A percentile compares a stretch with the other conserved stretches of the same genome.
phyloP scores from a whole-genome alignment of 2,888 invertebrate species.

The Scaptomyza caliginosa region DNA sequence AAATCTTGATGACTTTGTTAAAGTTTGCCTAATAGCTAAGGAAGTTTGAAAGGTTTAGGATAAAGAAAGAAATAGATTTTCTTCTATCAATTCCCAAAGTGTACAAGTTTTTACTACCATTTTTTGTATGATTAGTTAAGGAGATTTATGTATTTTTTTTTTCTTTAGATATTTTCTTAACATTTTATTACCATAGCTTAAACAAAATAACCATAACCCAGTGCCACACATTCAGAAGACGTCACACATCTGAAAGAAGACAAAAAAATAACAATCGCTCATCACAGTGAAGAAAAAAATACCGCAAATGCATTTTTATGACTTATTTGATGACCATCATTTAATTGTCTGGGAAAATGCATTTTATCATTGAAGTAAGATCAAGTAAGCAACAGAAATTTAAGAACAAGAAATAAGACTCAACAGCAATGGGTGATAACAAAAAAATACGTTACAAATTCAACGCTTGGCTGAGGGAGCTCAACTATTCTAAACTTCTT shows the following conservation, averaged over 20 bases:
- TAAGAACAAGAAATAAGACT: slow-evolving; percentile 11
- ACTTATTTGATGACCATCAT: slow-evolving; percentile 42
- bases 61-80: no score
- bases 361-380: slow-evolving; percentile 54
- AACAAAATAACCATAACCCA: slow-evolving; percentile 30
- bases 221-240: slow-evolving; percentile 30
- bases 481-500: not conserved
- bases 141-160: not conserved
- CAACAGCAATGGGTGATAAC: slow-evolving; percentile 20
- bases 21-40: slow-evolving; percentile 22
- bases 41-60: slow-evolving; percentile 11
- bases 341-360: slow-evolving; percentile 75
- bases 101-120: not conserved
- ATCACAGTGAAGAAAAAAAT: slow-evolving; percentile 11
- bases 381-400: slow-evolving; percentile 42
- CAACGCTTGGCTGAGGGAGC: slow-evolving; percentile 61
- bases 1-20: slow-evolving; percentile 51
- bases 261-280: slow-evolving; percentile 21
- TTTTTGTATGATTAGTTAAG: slow-evolving; percentile 10
- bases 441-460: slow-evolving; percentile 72
- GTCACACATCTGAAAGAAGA: slow-evolving; percentile 28
- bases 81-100: not conserved
- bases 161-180: not conserved
- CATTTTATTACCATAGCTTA: slow-evolving; percentile 19
- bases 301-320: slow-evolving; percentile 41